These are phyloP conservation scores for Cryptoprocta ferox DNA, from an alignment of 2,797 vertebrate species.

Conservation along the genomic window DNA sequence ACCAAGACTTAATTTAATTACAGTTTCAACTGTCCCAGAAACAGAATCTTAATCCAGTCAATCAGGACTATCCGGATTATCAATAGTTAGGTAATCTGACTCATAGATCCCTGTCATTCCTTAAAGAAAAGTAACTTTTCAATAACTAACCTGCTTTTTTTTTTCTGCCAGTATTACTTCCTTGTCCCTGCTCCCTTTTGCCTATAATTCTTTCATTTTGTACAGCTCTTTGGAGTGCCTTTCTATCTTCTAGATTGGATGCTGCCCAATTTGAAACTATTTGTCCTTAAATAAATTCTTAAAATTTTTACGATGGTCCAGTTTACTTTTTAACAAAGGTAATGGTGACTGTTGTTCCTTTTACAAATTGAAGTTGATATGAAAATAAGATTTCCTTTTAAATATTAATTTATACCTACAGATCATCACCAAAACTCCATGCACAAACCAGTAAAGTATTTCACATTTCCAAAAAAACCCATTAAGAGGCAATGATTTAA, in stretches of 20 bases:
- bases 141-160: not conserved
- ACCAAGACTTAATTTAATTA: not conserved
- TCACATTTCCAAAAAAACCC: slow-evolving; percentile 47
- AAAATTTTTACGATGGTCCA: not conserved
- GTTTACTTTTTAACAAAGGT: not conserved
- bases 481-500: slow-evolving; percentile 64
- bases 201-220: not conserved
- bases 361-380: not conserved
- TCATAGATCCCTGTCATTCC: not conserved
- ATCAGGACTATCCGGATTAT: not conserved
- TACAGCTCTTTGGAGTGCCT: not conserved
- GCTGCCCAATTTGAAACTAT: not conserved
- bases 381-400: slow-evolving; percentile 28
- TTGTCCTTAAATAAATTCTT: not conserved
- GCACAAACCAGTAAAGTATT: not conserved
- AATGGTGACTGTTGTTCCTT: not conserved
- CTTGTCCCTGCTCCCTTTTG: not conserved
- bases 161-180: not conserved
- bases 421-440: not conserved
- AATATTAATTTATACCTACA: slow-evolving; percentile 32
- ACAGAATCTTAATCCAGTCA: not conserved
- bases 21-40: not conserved
- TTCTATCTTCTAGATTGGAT: not conserved
- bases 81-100: not conserved
- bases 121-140: not conserved